These are phyloP conservation scores for Cloeon dipterum DNA, from an alignment of 2,888 invertebrate species.

Conservation along the genomic window DNA sequence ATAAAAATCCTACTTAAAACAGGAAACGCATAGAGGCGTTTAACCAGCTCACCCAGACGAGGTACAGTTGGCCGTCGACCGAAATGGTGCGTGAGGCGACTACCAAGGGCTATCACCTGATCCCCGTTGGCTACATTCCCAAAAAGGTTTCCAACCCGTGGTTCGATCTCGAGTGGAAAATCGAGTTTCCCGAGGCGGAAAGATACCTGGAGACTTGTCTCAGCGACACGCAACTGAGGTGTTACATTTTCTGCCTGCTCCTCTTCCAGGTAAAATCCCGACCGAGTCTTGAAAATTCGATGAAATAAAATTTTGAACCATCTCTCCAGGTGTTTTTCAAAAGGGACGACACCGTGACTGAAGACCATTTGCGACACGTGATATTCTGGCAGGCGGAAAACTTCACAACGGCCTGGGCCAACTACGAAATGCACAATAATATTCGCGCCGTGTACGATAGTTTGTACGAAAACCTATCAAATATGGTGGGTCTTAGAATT, in stretches of 20 bases:
- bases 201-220: constrained; percentile 47
- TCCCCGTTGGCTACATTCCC: constrained; percentile 43
- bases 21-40: constrained; percentile 29
- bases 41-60: constrained; percentile 31
- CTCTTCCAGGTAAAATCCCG: constrained; percentile 18
- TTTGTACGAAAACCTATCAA: not conserved
- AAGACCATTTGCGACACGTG: constrained; percentile 34
- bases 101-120: constrained; percentile 39
- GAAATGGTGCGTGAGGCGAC: constrained; percentile 39
- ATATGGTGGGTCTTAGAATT: too few relatives aligned
- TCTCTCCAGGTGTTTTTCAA: constrained; percentile 14
- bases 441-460: not conserved
- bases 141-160: constrained; percentile 34
- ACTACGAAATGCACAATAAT: not conserved
- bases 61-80: constrained; percentile 38
- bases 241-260: constrained; percentile 40
- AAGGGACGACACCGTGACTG: not conserved
- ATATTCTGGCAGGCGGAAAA: constrained; percentile 59
- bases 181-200: constrained; percentile 54
- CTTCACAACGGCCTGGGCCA: constrained; percentile 41
- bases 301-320: constrained; percentile 43
- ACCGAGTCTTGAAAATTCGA: too few relatives aligned
- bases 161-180: constrained; percentile 50
- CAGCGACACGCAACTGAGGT: constrained; percentile 43
- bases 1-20: too few relatives aligned